A percentile compares a stretch with the other conserved stretches of the same genome.
phyloP scores from a whole-genome alignment of 1,140 invertebrate genomes.

The Platorchestia sp. region DNA sequence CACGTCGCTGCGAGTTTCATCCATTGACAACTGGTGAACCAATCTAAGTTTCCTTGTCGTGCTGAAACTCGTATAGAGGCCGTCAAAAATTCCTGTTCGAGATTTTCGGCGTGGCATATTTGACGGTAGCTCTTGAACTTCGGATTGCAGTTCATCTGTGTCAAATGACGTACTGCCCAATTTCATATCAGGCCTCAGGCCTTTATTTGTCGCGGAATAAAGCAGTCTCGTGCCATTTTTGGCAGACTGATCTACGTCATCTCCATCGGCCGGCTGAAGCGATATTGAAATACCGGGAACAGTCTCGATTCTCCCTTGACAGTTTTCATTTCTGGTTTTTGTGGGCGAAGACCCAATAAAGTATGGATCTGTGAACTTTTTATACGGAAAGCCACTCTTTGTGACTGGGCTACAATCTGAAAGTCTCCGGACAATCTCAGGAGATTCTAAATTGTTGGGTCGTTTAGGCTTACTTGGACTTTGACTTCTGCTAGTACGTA shows the following conservation, averaged over 20 bases:
- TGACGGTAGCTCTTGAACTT: slow-evolving; percentile 65
- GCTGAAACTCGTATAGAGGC: slow-evolving; percentile 66
- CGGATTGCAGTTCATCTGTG: slow-evolving; percentile 65
- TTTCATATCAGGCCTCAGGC: slow-evolving; percentile 26
- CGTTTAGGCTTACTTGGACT: slow-evolving; percentile 1
- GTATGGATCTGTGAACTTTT: slow-evolving; percentile 47
- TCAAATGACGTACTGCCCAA: slow-evolving; percentile 63
- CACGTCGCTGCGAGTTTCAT: slow-evolving; percentile 65
- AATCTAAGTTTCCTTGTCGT: slow-evolving; percentile 66
- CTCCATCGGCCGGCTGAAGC: background rate
- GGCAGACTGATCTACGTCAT: background rate
- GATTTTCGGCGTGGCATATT: slow-evolving; percentile 65
- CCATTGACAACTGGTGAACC: slow-evolving; percentile 68
- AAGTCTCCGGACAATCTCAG: slow-evolving; percentile 27
- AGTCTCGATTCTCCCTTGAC: background rate
- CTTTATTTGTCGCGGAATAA: background rate
- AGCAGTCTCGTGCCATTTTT: background rate
- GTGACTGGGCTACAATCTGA: slow-evolving; percentile 30
- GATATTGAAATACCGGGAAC: slow-evolving; percentile 39
- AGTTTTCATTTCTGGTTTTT: background rate
- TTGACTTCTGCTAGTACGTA: slow-evolving; percentile 9
- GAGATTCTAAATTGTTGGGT: slow-evolving; percentile 28
- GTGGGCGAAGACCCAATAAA: slow-evolving; percentile 21
- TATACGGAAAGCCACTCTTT: slow-evolving; percentile 37
- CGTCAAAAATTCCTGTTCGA: slow-evolving; percentile 66